Base-by-base conservation (phyloP, 2,113 vertebrate genomes). In the Columba livia region DNA sequence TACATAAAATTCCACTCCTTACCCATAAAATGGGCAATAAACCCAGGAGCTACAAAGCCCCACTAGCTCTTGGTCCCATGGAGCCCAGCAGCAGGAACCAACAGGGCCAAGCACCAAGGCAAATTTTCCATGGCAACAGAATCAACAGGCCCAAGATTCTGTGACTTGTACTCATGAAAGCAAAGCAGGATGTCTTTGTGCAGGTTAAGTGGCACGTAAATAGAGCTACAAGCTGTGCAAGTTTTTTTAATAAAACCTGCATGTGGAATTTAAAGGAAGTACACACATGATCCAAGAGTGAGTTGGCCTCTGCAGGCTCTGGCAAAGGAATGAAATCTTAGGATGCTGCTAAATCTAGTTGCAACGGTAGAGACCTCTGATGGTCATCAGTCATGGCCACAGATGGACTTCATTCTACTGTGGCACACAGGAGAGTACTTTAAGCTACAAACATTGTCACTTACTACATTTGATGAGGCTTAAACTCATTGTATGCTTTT, bases 301-400 rank as follows among this genome's bases (percentile, higher is more conserved):
- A 32, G 11, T 5, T 44, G 38, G 47, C 7, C 11, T 25, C 62
- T 77, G 34, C 6, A 10, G 40, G 6, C 15, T 71, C 50, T 12
- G 4, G 16, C 23, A 50, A 72, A 79, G 20, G 29, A 57, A 74
- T 29, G 11, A 38, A 48, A 29, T 16, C 67, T 42, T 26, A 75
- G 64, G 14, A 0, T 2, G 65, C 7, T 0, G 1, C 19, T 54
- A 34, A 28, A 48, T 18, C 57, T 56, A 40, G 26, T 9, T 38
- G 2, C 51, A 69, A 42, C 0, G 2, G 65, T 10, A 72, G n/a
- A 81, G 47, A 47, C 7, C 18, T 48, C 38, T 32, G 12, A 66
- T 47, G 36, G 34, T 50, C 64, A n/a, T 32, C 67, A 15, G 11
- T 15, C 48, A 38, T 20, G 9, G 61, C 29, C 36, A 40, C 6